Percentiles rank a stretch among this genome's conserved stretches.
These are phyloP conservation scores for Lerista edwardsae DNA, from an alignment of 2,797 vertebrate species.

Conservation along the genomic window DNA sequence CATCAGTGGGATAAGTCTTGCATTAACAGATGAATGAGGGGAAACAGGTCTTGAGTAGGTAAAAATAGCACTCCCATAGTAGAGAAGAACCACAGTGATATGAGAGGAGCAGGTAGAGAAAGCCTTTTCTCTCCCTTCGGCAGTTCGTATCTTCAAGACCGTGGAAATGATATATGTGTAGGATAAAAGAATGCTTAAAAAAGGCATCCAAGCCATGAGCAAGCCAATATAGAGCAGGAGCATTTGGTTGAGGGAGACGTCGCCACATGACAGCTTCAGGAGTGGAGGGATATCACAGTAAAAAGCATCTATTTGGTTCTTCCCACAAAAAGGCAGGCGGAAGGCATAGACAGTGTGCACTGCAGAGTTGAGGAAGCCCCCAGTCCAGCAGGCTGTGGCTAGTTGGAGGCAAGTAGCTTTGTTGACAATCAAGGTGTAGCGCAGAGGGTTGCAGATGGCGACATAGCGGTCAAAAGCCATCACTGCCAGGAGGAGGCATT, in stretches of 20 bases:
- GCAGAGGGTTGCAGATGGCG: slow-evolving; percentile 69
- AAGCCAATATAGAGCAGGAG: slow-evolving; percentile 27
- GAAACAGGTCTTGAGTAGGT: slow-evolving; percentile 30
- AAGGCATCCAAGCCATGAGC: slow-evolving; percentile 32
- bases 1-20: slow-evolving; percentile 9
- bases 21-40: background rate
- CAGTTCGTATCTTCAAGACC: slow-evolving; percentile 39
- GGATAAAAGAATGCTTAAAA: slow-evolving; percentile 46
- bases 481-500: slow-evolving; percentile 64
- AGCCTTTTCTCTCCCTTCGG: slow-evolving; percentile 39
- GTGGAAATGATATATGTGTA: slow-evolving; percentile 42
- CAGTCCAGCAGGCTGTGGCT: slow-evolving; percentile 53
- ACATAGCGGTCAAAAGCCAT: slow-evolving; percentile 72
- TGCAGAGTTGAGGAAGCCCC: slow-evolving; percentile 62
- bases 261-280: slow-evolving; percentile 47
- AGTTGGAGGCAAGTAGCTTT: slow-evolving; percentile 52
- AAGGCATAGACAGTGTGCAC: slow-evolving; percentile 56
- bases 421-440: slow-evolving; percentile 64
- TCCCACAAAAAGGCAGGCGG: slow-evolving; percentile 45
- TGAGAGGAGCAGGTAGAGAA: slow-evolving; percentile 54
- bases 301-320: slow-evolving; percentile 48
- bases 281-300: slow-evolving; percentile 52
- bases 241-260: slow-evolving; percentile 35
- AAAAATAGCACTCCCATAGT: slow-evolving; percentile 44
- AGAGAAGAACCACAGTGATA: slow-evolving; percentile 46